Evolutionary conservation across 2,113 vertebrate species (phyloP), one percentile per base, ranked within the genome.

Genomic region (Gymnobelideus leadbeateri): DNA sequence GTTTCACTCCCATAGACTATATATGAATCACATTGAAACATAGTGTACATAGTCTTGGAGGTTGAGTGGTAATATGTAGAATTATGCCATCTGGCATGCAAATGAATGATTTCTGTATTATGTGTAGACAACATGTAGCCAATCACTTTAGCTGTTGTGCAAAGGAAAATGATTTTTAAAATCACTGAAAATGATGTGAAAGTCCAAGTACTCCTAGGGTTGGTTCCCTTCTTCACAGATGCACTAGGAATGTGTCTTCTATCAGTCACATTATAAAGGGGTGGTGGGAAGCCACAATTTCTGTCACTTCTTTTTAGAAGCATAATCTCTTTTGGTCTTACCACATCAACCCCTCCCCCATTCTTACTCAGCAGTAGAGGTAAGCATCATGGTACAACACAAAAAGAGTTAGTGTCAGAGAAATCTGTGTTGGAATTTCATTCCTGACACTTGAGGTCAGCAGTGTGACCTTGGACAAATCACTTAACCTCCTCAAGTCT

Each of bases 161-260:
- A 95, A 93, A 91, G 24, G 54, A 94, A 93, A n/a, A 43, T 16
- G 9, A 89, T 92, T 92, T 95, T 92, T 61, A 68, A 84, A 84
- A 43, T 43, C 57, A 26, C 37, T 2, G 21, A 61, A 61, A 61
- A 14, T 3, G 8, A 54, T 26, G 6, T 61, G 89, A 51, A 94
- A 93, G 47, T 6, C 28, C 53, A 46, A 24, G 89, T 57, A 53
- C 46, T 14, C 50, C 31, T 91, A 14, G 8, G 94, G 10, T 12
- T 3, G 94, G 10, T 12, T 3, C 10, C 12, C 4, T 84, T 93
- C 55, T 91, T 28, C 49, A 49, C 0, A 92, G 94, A 92, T n/a
- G 7, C 7, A 90, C 11, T n/a, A 53, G 37, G 53, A 7, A 61
- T 31, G 57, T 68, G 61, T n/a, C 31, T 31, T 68, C 31, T 14